Evolutionary conservation across 2,888 invertebrate species (phyloP).

Genomic region (Acleris emargana): DNA sequence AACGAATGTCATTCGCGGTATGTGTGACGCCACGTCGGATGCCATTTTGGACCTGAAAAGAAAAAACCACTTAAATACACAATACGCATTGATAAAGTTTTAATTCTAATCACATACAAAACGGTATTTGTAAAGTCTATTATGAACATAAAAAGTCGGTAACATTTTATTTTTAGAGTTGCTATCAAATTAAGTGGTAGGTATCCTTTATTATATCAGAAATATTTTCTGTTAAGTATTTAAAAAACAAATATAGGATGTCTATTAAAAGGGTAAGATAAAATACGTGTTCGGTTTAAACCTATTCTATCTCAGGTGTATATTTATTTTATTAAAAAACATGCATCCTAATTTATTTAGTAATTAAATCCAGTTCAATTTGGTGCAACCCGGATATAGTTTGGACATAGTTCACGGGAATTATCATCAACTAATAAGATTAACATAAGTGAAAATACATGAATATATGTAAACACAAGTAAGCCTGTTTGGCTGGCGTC

Average conservation of each 20-base stretch:
- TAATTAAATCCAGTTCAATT: not conserved
- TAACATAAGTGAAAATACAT: slow-evolving; percentile 81
- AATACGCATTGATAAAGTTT: not conserved
- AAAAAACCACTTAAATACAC: slow-evolving; percentile 36
- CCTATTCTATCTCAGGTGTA: no score
- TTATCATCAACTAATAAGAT: slow-evolving; percentile 53
- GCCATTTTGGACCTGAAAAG: slow-evolving; percentile 78
- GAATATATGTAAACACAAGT: slow-evolving; percentile 52
- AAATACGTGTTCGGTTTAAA: no score
- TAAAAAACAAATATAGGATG: no score
- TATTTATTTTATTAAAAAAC: no score
- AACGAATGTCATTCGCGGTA: slow-evolving; percentile 69
- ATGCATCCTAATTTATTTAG: no score
- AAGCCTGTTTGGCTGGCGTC: slow-evolving; percentile 57
- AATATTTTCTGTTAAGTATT: no score
- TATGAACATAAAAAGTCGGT: not conserved
- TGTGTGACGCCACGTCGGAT: slow-evolving; percentile 70
- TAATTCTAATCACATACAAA: not conserved
- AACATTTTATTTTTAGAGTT: not conserved
- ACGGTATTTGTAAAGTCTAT: no score
- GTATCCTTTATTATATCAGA: no score
- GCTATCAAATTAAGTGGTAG: no score
- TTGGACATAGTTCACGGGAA: slow-evolving; percentile 61
- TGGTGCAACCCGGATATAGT: slow-evolving; percentile 39
- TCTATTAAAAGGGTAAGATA: no score